phyloP scores from a whole-genome alignment of 2,888 invertebrate species.

The Lagria hirta region DNA sequence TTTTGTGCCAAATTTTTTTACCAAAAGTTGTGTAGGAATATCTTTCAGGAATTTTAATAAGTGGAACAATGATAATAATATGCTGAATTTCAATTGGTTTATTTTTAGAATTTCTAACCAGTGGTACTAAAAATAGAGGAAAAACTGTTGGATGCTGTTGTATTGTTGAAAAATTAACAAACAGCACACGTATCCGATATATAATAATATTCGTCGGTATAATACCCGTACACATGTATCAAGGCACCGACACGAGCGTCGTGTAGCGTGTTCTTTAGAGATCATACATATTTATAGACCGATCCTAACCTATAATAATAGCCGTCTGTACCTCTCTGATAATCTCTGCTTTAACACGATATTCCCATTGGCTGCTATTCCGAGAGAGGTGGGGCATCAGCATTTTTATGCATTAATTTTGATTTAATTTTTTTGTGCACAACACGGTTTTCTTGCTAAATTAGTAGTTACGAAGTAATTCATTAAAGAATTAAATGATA shows the following conservation, averaged over 20 bases:
- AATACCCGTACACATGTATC: constrained; percentile 16
- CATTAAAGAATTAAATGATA: constrained; percentile 20
- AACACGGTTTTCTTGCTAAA: constrained; percentile 19
- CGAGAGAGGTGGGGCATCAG: constrained; percentile 42
- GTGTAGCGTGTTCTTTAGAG: constrained; percentile 52
- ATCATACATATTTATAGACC: constrained; percentile 56
- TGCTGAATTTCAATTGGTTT: too few relatives aligned
- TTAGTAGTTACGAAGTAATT: constrained; percentile 13
- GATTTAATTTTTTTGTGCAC: constrained; percentile 25
- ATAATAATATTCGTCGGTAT: too few relatives aligned
- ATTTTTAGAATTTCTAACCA: too few relatives aligned
- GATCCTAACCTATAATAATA: constrained; percentile 55
- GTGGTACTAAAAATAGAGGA: too few relatives aligned
- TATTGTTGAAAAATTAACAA: constrained; percentile 20
- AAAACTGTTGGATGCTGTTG: too few relatives aligned
- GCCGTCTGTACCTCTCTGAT: constrained; percentile 51
- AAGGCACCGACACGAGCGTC: constrained; percentile 30
- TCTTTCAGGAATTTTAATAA: too few relatives aligned
- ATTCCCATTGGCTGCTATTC: constrained; percentile 48
- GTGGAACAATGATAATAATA: too few relatives aligned
- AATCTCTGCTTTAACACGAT: constrained; percentile 48
- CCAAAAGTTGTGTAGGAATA: too few relatives aligned
- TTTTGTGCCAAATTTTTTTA: too few relatives aligned
- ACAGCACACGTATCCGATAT: constrained; percentile 16
- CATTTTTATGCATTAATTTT: constrained; percentile 49